Evolutionary conservation across 2,113 vertebrate genomes (phyloP).

Genomic region (Serilophus lunatus): DNA sequence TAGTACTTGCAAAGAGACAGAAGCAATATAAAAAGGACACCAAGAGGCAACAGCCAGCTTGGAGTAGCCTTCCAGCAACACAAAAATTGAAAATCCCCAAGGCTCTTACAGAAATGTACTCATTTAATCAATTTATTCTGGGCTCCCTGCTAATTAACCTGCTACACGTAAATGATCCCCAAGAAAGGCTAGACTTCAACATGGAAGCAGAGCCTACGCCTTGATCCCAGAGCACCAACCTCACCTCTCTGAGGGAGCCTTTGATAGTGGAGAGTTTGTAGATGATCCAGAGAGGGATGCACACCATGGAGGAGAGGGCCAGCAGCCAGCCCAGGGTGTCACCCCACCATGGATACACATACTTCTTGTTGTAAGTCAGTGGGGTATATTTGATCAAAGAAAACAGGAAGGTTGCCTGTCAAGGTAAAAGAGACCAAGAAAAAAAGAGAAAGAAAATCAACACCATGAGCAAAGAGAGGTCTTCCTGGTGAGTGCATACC

Average conservation of each 20-base stretch:
- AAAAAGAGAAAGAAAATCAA: neutral
- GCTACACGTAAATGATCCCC: neutral
- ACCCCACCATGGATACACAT: slow-evolving; percentile 94
- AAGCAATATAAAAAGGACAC: neutral
- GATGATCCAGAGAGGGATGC: slow-evolving; percentile 83
- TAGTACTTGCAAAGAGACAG: neutral
- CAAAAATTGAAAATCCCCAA: neutral
- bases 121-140: neutral
- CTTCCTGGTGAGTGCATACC: neutral
- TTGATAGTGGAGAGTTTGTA: slow-evolving; percentile 82
- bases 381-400: slow-evolving; percentile 94
- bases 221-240: neutral
- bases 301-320: slow-evolving; percentile 92
- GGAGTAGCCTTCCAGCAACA: neutral
- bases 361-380: slow-evolving; percentile 93
- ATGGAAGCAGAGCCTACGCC: neutral
- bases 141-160: neutral
- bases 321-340: slow-evolving; percentile 91
- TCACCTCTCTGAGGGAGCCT: slow-evolving; percentile 88
- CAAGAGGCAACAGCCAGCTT: neutral
- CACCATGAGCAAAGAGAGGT: neutral
- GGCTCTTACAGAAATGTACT: neutral
- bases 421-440: neutral
- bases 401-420: slow-evolving; percentile 91
- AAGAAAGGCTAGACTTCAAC: neutral